Evolutionary conservation across 2,113 vertebrate species (phyloP).

Genomic region (Tapirus terrestris): DNA sequence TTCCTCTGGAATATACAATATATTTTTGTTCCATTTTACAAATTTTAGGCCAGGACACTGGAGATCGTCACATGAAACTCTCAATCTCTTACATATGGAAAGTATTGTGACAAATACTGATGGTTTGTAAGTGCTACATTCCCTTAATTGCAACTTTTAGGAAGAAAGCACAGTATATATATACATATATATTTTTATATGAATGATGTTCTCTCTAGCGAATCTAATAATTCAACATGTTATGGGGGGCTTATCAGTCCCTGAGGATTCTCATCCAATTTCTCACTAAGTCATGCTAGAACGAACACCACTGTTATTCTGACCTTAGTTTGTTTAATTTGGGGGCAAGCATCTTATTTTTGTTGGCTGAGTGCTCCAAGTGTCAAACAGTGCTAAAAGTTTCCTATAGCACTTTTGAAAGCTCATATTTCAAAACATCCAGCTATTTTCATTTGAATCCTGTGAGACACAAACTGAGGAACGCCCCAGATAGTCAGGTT

Average conservation of each 20-base stretch:
- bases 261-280: not conserved
- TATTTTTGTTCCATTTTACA: conserved; percentile 64
- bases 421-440: conserved; percentile 36
- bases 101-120: conserved; percentile 48
- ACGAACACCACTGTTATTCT: conserved; percentile 17
- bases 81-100: not conserved
- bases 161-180: not conserved
- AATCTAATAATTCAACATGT: not conserved
- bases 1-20: conserved; percentile 55
- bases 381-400: conserved; percentile 6
- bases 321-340: conserved; percentile 45
- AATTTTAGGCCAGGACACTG: conserved; percentile 43
- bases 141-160: conserved; percentile 44
- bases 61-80: conserved; percentile 40
- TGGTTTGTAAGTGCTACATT: conserved; percentile 23
- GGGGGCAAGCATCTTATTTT: conserved; percentile 45
- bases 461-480: conserved; percentile 57
- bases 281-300: not conserved
- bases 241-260: not conserved
- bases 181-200: not conserved
- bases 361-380: conserved; percentile 36
- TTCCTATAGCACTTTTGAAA: conserved; percentile 61
- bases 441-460: conserved; percentile 59
- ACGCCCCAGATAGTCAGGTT: not conserved
- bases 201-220: not conserved